Evolutionary conservation across 2,888 invertebrate species (phyloP), one percentile per base, ranked within the genome.

Genomic region (Epicampocera succincta): DNA sequence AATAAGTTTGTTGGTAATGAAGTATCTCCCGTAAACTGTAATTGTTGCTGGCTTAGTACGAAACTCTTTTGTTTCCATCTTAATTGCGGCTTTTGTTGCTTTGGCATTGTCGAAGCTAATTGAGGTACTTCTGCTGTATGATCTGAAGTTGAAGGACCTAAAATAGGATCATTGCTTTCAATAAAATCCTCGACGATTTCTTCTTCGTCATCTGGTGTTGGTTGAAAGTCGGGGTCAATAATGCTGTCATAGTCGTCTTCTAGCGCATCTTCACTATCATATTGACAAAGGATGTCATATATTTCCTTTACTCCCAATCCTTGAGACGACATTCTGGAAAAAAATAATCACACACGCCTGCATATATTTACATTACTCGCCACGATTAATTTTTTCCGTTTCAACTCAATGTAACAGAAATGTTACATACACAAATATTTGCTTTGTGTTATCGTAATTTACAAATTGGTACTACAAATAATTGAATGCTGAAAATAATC

Each of bases 221-320:
- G 17, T 58, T 58, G 25, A 58, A 58, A 40, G 13, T 58, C 33
- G 40, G 58, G 58, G 38, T 58, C 19, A 58, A 58, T 40, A 58
- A 58, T 58, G 40, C 58, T 58, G n/a, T 58, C 58, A 25, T 58
- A 38, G 19, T 40, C 25, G 40, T 58, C 58, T 40, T 58, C 58
- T 58, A 58, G 40, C 19, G 38, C 58, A 58, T 58, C 58, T 58
- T 58, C 58, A 58, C 40, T 58, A 40, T 58, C 40, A 58, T 58
- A 58, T 58, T 58, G 58, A 58, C 54, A 58, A 58, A 58, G 17
- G 38, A 58, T 58, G 46, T 40, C 38, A 58, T 58, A 58, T 58
- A 58, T 58, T 40, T 58, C 58, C 15, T 5, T 19, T 58, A 33
- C 56, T 3, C 56, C 4, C 56, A 56, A 33, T 56, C 11, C 42